Base-by-base conservation (phyloP, 1,140 invertebrate genomes). In the Odontomachus brunneus region DNA sequence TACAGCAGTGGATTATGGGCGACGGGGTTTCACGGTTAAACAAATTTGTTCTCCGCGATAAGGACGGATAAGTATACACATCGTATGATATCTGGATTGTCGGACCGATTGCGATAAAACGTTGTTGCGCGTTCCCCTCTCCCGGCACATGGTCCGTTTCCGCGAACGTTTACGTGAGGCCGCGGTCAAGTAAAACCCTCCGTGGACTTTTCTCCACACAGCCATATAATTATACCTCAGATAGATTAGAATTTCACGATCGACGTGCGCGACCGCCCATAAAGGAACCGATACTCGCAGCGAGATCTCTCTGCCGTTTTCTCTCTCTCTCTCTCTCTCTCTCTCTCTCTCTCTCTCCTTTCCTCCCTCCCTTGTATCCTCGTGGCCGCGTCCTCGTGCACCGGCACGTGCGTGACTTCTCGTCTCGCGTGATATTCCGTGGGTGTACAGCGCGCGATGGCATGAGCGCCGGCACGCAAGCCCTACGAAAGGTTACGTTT, bases 401-500 rank as follows among this genome's bases (percentile, higher is more conserved):
- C 53, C 7, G 33, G 29, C 63, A 69, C 38, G 53, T 80, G 75
- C 75, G 65, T 80, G 75, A 80, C 65, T 80, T 71, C 53, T 80
- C 49, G 51, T 69, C 65, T 80, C 53, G 75, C 75, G 75, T 80
- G 75, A 69, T 80, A 69, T 57, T 80, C 75, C 75, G 33, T 48
- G 63, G 22, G 63, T 78, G 29, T 80, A 51, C 65, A 80, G 65
- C 75, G 59, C 75, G 75, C 75, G 75, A 71, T 80, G 51, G 75
- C 63, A 69, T 69, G 51, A 57, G 2, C 65, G 33, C 9, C 33
- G n/a, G 53, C 75, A 80, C 75, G 75, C 75, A 80, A 80, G 49
- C 75, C 26, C 51, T 80, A 29, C 33, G 65, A 80, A 80, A 80
- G 75, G 65, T 71, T 80, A 80, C 75, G 75, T 80, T 80, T 80